Conservation (phyloP, 2,113 vertebrate genomes). For the Formicarius rufipectus region DNA sequence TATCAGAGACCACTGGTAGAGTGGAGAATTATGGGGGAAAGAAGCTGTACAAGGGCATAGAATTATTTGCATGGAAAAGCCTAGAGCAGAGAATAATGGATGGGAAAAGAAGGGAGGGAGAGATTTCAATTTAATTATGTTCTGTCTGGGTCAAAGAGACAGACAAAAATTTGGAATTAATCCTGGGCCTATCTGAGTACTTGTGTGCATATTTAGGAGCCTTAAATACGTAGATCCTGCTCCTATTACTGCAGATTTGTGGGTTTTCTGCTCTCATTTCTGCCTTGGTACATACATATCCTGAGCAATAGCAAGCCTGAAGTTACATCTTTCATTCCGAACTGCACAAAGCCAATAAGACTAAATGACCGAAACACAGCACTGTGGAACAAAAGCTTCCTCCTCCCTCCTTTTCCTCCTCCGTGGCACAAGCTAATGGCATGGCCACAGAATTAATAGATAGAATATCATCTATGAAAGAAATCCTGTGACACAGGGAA, state of each 20-base stretch:
- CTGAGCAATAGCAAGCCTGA: neutral
- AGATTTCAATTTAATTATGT: neutral
- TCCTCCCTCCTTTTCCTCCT: conserved; percentile 6
- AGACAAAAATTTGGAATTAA: neutral
- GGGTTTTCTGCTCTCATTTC: neutral
- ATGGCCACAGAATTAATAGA: neutral
- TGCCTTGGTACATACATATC: neutral
- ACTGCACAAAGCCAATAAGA: neutral
- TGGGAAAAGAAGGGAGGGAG: neutral
- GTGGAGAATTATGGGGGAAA: neutral
- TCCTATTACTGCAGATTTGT: neutral
- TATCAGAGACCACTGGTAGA: neutral
- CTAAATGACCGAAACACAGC: neutral
- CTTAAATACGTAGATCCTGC: neutral
- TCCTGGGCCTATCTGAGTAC: neutral
- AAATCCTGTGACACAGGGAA: neutral
- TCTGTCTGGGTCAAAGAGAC: neutral
- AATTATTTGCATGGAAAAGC: neutral
- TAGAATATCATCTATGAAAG: neutral
- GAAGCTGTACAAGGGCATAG: neutral
- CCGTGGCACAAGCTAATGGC: neutral
- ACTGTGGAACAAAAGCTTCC: neutral
- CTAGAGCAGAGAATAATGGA: neutral
- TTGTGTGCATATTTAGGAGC: neutral
- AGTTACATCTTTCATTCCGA: neutral